These are phyloP conservation scores for Papilio protenor DNA, from an alignment of 2,888 invertebrate genomes.

Conservation along the genomic window DNA sequence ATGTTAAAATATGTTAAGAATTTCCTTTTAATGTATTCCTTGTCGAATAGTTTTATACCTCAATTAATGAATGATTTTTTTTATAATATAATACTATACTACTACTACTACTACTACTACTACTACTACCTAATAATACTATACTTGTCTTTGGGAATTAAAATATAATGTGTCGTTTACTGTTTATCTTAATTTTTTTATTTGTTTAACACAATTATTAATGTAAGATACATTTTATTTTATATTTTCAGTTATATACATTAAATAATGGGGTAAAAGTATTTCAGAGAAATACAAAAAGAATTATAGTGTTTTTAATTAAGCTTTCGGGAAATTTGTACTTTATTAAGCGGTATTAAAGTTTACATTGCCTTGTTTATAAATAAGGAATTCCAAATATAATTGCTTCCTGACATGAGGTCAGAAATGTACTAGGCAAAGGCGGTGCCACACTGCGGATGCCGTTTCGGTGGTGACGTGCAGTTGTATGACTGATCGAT, in stretches of 20 bases:
- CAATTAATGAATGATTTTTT: no score
- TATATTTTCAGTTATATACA: background rate
- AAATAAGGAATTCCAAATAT: slow-evolving; percentile 35
- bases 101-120: no score
- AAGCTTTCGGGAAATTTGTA: background rate
- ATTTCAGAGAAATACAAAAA: no score
- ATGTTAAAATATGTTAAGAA: slow-evolving; percentile 21
- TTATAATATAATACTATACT: no score
- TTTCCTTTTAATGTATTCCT: slow-evolving; percentile 13
- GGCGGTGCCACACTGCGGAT: slow-evolving; percentile 36
- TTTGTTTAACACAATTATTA: no score
- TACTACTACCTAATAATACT: no score
- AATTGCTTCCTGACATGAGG: slow-evolving; percentile 54
- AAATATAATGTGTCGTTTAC: no score
- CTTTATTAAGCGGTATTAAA: background rate
- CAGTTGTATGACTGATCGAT: slow-evolving; percentile 28
- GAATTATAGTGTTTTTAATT: background rate
- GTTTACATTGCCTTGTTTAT: background rate
- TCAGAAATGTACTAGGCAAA: slow-evolving; percentile 41
- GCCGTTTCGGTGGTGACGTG: no score
- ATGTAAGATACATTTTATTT: background rate
- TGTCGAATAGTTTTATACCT: background rate
- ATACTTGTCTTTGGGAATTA: background rate
- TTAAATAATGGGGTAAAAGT: background rate
- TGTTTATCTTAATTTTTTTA: background rate